phyloP scores from a whole-genome alignment of 2,113 vertebrate genomes.

The Alouatta palliata region DNA sequence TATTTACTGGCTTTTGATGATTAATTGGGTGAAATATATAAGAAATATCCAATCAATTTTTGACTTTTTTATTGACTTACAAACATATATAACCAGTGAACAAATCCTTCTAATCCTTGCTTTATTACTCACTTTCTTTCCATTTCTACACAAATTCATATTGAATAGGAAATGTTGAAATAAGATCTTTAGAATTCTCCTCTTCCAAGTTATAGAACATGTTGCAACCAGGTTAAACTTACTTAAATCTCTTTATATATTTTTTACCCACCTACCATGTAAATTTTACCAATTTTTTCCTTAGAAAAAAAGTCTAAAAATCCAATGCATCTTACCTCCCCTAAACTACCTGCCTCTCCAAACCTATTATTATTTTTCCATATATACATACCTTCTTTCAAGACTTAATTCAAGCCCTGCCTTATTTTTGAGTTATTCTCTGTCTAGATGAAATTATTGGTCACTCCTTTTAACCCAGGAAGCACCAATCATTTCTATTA shows the following conservation, averaged over 20 bases:
- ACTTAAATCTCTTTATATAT: neutral
- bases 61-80: neutral
- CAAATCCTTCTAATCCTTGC: neutral
- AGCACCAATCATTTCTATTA: neutral
- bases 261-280: neutral
- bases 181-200: neutral
- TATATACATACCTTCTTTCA: neutral
- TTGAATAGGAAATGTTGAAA: neutral
- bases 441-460: neutral
- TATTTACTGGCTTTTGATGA: neutral
- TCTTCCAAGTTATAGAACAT: neutral
- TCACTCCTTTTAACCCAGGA: neutral
- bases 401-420: neutral
- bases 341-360: neutral
- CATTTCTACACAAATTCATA: neutral
- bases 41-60: neutral
- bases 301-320: constrained; percentile 24
- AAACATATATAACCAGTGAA: neutral
- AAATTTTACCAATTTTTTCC: neutral
- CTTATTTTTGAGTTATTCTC: neutral
- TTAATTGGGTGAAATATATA: constrained; percentile 34
- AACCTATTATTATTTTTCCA: neutral
- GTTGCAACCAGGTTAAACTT: neutral
- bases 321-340: neutral
- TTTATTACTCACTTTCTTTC: neutral